Conservation (phyloP, 2,888 invertebrate genomes). For the Dryobotodes eremita region DNA sequence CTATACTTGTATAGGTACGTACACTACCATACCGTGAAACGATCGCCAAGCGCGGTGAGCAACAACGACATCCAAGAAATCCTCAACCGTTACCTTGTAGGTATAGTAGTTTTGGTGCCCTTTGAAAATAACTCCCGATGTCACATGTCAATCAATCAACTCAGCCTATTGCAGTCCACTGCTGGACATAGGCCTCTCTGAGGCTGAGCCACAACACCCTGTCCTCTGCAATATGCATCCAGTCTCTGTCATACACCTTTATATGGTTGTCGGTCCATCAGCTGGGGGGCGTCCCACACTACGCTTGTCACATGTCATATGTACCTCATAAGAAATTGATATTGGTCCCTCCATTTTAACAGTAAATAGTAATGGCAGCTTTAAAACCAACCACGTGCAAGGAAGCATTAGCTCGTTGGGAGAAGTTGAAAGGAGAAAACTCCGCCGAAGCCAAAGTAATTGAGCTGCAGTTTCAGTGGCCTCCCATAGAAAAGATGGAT, state of each 20-base stretch:
- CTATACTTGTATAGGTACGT: not conserved
- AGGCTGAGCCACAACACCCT: no score
- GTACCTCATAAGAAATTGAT: not conserved
- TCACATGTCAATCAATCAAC: not conserved
- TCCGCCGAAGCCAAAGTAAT: constrained; percentile 94
- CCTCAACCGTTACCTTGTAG: not conserved
- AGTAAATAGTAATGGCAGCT: constrained; percentile 47
- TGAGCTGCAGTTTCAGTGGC: constrained; percentile 96
- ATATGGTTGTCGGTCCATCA: not conserved
- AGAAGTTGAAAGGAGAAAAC: constrained; percentile 92
- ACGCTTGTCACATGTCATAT: not conserved
- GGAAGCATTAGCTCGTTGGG: constrained; percentile 96
- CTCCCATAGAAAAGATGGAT: constrained; percentile 99
- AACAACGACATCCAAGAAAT: not conserved
- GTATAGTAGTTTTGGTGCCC: not conserved
- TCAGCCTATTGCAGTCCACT: not conserved
- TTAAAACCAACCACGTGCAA: constrained; percentile 66
- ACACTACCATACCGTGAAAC: not conserved
- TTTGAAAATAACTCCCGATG: not conserved
- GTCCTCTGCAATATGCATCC: no score
- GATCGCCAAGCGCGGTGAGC: not conserved
- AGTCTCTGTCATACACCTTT: not conserved
- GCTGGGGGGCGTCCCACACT: no score
- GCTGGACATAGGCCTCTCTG: not conserved
- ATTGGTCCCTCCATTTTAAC: not conserved